These are phyloP conservation scores for Agonum fuliginosum DNA, from an alignment of 2,888 invertebrate genomes.

Conservation along the genomic window DNA sequence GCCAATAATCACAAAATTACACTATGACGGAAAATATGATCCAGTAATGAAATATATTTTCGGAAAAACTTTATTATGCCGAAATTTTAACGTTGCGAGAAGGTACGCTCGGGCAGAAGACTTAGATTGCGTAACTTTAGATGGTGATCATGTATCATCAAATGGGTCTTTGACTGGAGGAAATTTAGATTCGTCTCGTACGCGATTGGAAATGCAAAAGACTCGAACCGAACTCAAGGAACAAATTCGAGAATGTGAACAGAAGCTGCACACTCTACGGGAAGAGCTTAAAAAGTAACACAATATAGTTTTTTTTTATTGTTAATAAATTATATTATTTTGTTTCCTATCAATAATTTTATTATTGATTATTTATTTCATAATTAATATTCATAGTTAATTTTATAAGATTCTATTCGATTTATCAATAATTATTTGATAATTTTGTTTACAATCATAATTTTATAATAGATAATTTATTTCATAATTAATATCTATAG, in stretches of 20 bases:
- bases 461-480: too few relatives aligned
- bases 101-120: conserved; percentile 95
- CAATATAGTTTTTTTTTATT: conserved; percentile 68
- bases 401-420: too few relatives aligned
- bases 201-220: conserved; percentile 95
- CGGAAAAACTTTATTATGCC: conserved; percentile 98
- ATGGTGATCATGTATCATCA: conserved; percentile 96
- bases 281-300: conserved; percentile 78
- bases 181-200: conserved; percentile 96
- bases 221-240: conserved; percentile 89
- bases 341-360: too few relatives aligned
- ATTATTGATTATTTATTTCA: too few relatives aligned
- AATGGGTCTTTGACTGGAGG: conserved; percentile 99
- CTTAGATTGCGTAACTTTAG: conserved; percentile 98
- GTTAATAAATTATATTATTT: conserved; percentile 71
- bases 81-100: conserved; percentile 97
- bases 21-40: conserved; percentile 91
- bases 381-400: too few relatives aligned
- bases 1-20: conserved; percentile 96
- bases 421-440: too few relatives aligned
- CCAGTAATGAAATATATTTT: conserved; percentile 97
- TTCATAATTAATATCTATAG: too few relatives aligned
- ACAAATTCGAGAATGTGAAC: conserved; percentile 86
- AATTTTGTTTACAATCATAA: too few relatives aligned
- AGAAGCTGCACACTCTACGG: conserved; percentile 82